These are phyloP conservation scores for Orchestes rusci DNA, from an alignment of 2,888 invertebrate genomes.

Conservation along the genomic window DNA sequence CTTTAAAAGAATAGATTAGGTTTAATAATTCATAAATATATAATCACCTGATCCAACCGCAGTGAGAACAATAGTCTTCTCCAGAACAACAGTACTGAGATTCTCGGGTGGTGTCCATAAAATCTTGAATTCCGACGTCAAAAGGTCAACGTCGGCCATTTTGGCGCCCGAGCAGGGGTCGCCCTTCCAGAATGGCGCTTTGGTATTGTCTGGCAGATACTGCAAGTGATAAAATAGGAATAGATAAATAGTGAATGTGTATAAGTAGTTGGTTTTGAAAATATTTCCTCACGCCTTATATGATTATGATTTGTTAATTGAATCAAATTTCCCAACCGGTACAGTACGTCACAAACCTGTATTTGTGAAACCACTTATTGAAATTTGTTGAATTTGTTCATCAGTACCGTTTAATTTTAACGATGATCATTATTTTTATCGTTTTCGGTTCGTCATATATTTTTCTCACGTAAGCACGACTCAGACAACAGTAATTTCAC, in stretches of 20 bases:
- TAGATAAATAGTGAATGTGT: too few relatives aligned
- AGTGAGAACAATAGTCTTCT: conserved; percentile 34
- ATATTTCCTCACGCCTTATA: neutral
- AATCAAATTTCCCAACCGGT: too few relatives aligned
- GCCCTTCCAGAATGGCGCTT: conserved; percentile 34
- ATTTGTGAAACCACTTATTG: too few relatives aligned
- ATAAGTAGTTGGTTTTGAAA: neutral
- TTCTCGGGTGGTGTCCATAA: conserved; percentile 35
- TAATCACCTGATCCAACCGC: conserved; percentile 37
- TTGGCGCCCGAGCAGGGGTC: conserved; percentile 33
- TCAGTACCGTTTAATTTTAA: too few relatives aligned
- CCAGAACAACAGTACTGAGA: conserved; percentile 25
- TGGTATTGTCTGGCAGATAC: conserved; percentile 34
- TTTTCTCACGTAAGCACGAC: too few relatives aligned
- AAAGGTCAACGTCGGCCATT: conserved; percentile 33
- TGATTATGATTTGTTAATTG: too few relatives aligned
- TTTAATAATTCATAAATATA: neutral
- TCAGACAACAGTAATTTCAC: too few relatives aligned
- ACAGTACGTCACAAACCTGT: too few relatives aligned
- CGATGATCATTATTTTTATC: too few relatives aligned
- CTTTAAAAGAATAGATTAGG: conserved; percentile 21
- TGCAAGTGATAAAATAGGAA: conserved; percentile 14
- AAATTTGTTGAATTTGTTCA: too few relatives aligned
- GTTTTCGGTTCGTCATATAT: too few relatives aligned
- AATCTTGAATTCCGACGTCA: conserved; percentile 33